A percentile compares a stretch with the other conserved stretches of the same genome.
Conservation (phyloP, 1,140 invertebrate genomes). For the Drosophila baimaii region DNA sequence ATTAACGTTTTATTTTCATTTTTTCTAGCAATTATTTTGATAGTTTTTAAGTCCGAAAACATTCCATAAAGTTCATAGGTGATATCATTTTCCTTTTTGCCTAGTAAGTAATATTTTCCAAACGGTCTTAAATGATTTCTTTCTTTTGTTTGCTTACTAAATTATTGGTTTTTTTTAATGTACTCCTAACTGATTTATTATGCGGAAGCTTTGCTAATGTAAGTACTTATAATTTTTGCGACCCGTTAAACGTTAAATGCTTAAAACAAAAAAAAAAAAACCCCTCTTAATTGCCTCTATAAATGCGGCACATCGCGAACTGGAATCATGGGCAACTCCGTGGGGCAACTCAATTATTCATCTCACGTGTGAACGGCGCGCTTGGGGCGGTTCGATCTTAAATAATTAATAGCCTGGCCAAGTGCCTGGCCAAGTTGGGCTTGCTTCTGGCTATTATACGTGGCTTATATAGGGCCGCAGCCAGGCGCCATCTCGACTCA, state of each 20-base stretch:
- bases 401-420: conserved; percentile 34
- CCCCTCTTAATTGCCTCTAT: conserved; percentile 23
- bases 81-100: no score
- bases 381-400: conserved; percentile 20
- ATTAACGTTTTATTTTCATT: no score
- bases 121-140: background rate
- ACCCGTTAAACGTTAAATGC: conserved; percentile 7
- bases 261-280: background rate
- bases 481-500: background rate
- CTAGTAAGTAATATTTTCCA: no score
- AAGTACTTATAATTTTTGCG: background rate
- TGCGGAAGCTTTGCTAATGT: conserved; percentile 7
- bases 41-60: no score
- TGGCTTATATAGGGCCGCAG: conserved; percentile 1
- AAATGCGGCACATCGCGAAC: conserved; percentile 21
- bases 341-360: conserved; percentile 38
- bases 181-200: conserved; percentile 12
- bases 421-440: conserved; percentile 1
- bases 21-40: no score
- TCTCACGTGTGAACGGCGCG: conserved; percentile 47
- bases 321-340: background rate
- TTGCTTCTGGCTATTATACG: background rate
- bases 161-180: background rate
- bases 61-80: no score
- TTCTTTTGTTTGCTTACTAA: background rate